These are phyloP conservation scores for Tauraco erythrolophus DNA, from an alignment of 2,113 vertebrate genomes.

Conservation along the genomic window DNA sequence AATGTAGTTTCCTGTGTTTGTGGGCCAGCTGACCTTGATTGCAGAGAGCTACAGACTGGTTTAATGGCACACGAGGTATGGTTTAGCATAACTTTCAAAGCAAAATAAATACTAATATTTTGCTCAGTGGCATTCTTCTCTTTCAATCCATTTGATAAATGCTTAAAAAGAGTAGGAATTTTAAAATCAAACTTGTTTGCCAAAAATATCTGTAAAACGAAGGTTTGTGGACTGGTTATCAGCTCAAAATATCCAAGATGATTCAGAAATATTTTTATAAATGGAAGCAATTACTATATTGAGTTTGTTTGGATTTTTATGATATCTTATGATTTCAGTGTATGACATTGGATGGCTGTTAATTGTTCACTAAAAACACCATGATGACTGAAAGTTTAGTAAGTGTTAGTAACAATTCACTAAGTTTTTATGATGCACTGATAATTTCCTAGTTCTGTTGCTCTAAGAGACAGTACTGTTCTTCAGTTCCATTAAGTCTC, in stretches of 20 bases:
- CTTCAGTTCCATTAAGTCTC: not conserved
- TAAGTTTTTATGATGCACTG: not conserved
- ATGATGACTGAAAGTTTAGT: not conserved
- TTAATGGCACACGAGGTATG: not conserved
- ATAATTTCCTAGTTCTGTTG: not conserved
- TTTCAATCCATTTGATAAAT: not conserved
- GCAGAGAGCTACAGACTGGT: not conserved
- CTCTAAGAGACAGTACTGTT: not conserved
- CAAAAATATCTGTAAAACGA: not conserved
- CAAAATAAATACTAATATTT: not conserved
- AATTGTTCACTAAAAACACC: not conserved
- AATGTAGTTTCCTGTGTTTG: not conserved
- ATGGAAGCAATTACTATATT: not conserved
- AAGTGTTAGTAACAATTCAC: not conserved
- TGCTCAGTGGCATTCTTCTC: not conserved
- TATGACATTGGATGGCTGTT: not conserved
- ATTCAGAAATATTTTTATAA: not conserved
- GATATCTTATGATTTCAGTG: not conserved
- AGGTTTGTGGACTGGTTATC: not conserved
- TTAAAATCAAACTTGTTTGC: not conserved
- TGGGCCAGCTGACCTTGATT: not conserved
- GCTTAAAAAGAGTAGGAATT: not conserved
- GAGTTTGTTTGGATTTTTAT: not conserved
- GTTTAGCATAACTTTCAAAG: not conserved
- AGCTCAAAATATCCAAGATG: not conserved